Evolutionary conservation across 2,888 invertebrate species (phyloP).

Genomic region (Halictus ligatus): DNA sequence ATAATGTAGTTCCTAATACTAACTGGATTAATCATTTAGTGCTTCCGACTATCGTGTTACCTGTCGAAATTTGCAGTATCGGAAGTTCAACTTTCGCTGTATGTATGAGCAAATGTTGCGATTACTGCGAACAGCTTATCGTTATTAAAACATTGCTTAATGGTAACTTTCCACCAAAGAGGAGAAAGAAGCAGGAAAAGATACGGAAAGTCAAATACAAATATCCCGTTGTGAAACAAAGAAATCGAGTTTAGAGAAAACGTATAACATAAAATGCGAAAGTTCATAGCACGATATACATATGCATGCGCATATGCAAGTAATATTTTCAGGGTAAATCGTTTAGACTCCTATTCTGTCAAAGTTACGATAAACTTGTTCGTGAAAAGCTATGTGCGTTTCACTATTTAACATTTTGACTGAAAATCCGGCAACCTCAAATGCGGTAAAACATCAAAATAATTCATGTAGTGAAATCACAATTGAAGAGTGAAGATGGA

Average conservation of each 20-base stretch:
- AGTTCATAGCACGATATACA: no score
- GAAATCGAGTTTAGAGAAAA: neutral
- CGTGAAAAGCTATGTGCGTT: no score
- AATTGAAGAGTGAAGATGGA: no score
- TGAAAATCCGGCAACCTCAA: no score
- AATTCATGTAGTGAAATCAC: no score
- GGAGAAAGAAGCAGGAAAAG: neutral
- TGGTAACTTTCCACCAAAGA: constrained; percentile 33
- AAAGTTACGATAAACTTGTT: no score
- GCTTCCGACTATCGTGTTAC: neutral
- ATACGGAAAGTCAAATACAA: neutral
- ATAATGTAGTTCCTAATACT: no score
- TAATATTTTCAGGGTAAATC: neutral
- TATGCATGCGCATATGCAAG: no score
- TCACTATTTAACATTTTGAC: no score
- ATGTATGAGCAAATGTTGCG: constrained; percentile 37
- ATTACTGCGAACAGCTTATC: constrained; percentile 32
- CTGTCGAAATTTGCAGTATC: constrained; percentile 30
- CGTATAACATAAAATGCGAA: neutral
- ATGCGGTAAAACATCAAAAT: no score
- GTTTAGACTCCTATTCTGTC: no score
- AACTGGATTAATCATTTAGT: neutral
- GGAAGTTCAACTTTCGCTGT: constrained; percentile 16
- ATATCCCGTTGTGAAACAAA: neutral
- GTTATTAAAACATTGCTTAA: constrained; percentile 27